Evolutionary conservation across 2,797 vertebrate genomes (phyloP), one percentile per base, ranked within the genome.

Genomic region (Taeniopygia guttata): DNA sequence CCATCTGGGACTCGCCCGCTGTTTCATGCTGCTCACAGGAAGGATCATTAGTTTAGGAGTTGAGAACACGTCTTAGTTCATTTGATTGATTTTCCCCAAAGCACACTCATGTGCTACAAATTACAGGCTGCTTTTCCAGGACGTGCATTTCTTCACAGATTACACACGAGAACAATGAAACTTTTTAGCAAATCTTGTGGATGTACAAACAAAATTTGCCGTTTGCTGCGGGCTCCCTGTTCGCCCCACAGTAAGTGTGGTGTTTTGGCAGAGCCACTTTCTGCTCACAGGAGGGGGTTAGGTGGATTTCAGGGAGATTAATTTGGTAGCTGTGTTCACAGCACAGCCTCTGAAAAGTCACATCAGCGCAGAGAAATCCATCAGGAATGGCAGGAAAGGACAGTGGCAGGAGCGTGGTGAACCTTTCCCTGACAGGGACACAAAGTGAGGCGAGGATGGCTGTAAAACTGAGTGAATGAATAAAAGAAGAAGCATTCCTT

Each of bases 11-110:
- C 83, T 90, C 9, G 56, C 87, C 83, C 11, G 2, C 40, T 83
- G 92, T 93, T 94, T 95, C 91, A 79, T 95, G 95, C 93, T 89
- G 94, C 93, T 94, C 88, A 51, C 86, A 90, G 94, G 94, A 96
- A 96, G 85, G 87, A 94, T 96, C 93, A 94, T 96, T 96, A 88
- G 94, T 94, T 97, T 84, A 94, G 91, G 89, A 96, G 87, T 67
- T 89, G 95, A 94, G 93, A 94, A 94, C 68, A 85, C 9, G 34
- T 88, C 91, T 90, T 88, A 94, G 89, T 91, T 74, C 67, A 54
- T 94, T 82, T 96, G 95, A 96, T 93, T 93, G 95, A 96, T 96
- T 96, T 94, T 64, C 87, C 96, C 95, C 94, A 91, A 91, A 91
- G 95, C 91, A 74, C 64, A 8, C 80, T 94, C 87, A 84, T 94